phyloP scores from a whole-genome alignment of 2,113 vertebrate genomes.

The Carlito syrichta region DNA sequence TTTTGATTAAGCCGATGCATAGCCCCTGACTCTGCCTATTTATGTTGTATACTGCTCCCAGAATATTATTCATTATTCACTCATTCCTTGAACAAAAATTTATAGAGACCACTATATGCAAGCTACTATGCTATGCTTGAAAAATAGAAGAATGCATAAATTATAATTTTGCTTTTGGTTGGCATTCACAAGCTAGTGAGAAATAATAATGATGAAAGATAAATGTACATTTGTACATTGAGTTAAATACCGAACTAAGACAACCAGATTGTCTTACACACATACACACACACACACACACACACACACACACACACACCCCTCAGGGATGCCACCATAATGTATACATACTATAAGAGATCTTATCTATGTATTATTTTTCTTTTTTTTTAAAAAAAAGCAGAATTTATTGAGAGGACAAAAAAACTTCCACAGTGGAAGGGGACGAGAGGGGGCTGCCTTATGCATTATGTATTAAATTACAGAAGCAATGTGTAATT shows the following conservation, averaged over 20 bases:
- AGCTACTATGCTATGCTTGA: rapidly evolving
- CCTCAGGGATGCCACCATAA: no score
- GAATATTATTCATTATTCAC: not conserved
- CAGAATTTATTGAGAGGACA: no score
- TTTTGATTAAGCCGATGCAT: not conserved
- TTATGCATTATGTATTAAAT: no score
- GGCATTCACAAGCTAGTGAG: not conserved
- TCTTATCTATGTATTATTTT: no score
- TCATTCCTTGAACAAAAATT: not conserved
- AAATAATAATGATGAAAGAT: not conserved
- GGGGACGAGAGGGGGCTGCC: no score
- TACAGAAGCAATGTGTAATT: no score
- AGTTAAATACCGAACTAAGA: not conserved
- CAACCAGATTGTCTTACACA: not conserved
- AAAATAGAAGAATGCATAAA: not conserved
- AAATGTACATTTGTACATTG: not conserved
- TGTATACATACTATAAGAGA: no score
- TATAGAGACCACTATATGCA: not conserved
- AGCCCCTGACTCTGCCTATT: not conserved
- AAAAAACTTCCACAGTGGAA: no score
- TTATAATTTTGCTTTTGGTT: not conserved
- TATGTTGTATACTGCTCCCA: not conserved
- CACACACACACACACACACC: no score
- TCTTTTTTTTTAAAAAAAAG: no score
- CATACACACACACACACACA: no score